Conservation (phyloP, 2,113 vertebrate genomes). For the Dasypus novemcinctus region DNA sequence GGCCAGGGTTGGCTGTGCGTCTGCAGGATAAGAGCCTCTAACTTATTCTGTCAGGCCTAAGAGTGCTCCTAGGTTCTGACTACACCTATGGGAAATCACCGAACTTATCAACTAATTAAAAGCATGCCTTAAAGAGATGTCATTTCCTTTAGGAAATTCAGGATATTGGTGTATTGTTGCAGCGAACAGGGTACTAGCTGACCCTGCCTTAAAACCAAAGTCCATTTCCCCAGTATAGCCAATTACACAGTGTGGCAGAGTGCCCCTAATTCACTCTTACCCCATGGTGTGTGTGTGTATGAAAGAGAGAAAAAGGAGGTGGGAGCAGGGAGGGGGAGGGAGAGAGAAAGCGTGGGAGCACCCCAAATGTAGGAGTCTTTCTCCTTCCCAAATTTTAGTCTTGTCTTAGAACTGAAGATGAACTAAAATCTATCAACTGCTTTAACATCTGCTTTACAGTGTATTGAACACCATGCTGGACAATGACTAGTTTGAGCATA, state of each 20-base stretch:
- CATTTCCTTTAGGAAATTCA: background rate
- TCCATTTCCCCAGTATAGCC: background rate
- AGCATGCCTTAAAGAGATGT: background rate
- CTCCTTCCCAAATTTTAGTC: background rate
- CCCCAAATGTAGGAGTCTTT: background rate
- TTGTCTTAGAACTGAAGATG: background rate
- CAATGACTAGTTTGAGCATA: background rate
- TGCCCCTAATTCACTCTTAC: background rate
- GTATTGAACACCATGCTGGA: background rate
- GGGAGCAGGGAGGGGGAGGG: rapidly evolving
- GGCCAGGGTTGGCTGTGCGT: background rate
- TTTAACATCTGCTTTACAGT: background rate
- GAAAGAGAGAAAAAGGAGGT: background rate
- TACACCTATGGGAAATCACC: background rate
- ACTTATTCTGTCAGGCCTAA: background rate
- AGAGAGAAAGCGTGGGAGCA: background rate
- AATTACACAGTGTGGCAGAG: background rate
- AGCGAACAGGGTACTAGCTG: background rate
- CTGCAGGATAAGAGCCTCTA: background rate
- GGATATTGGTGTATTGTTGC: background rate
- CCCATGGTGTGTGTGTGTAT: background rate
- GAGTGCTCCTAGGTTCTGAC: too few relatives aligned
- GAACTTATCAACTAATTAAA: background rate
- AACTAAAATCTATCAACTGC: background rate
- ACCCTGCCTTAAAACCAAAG: background rate